Evolutionary conservation across 2,113 vertebrate genomes (phyloP).

Genomic region (Peromyscus maniculatus): DNA sequence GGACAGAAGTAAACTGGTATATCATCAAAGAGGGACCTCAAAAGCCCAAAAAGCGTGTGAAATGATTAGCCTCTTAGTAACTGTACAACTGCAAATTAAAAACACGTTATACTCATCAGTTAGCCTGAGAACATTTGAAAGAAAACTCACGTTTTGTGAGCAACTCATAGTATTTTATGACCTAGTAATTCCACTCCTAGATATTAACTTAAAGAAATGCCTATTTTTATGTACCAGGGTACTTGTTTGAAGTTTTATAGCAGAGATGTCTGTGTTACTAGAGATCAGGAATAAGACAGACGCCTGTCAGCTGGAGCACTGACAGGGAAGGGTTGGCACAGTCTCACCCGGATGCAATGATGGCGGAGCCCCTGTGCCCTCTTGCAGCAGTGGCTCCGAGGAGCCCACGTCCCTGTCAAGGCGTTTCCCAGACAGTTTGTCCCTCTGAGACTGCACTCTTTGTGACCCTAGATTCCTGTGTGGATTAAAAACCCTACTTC

Average conservation of each 20-base stretch:
- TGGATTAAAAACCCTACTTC: neutral
- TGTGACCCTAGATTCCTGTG: neutral
- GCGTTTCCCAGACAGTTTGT: neutral
- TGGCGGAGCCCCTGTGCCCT: rapidly evolving
- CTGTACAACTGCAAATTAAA: slow-evolving; percentile 1
- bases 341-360: neutral
- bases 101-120: neutral
- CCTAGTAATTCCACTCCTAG: neutral
- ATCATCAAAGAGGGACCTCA: neutral
- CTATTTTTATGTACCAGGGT: neutral
- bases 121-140: neutral
- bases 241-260: neutral
- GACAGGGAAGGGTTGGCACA: neutral
- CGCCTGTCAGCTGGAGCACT: neutral
- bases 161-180: neutral
- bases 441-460: neutral
- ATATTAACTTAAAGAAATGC: neutral
- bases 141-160: slow-evolving; percentile 21
- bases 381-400: neutral
- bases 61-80: neutral
- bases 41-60: neutral
- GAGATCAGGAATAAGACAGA: neutral
- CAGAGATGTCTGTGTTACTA: neutral
- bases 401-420: neutral
- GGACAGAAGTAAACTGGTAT: neutral